Evolutionary conservation across 2,797 vertebrate species (phyloP), one percentile per base, ranked within the genome.

Genomic region (Acipenser transmontanus): DNA sequence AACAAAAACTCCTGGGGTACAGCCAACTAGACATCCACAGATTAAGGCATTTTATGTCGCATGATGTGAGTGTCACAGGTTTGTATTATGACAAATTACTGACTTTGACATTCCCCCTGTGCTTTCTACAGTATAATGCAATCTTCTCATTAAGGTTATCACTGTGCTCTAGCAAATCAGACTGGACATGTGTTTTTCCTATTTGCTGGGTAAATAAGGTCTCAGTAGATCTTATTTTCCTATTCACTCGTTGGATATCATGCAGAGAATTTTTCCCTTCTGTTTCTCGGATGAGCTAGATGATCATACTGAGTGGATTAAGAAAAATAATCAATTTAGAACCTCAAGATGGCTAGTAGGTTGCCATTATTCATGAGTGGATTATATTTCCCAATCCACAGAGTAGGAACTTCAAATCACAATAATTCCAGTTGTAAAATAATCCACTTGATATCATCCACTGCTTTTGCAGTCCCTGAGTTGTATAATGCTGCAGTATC

Each of bases 11-110:
- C 11, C 60, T 60, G 64, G 64, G 68, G 50, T 48, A 9, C n/a
- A 49, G 47, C 59, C 63, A 65, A 52, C 63, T 65, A 54, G 49
- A 71, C 67, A 68, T 59, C 48, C 59, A 13, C 62, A 62, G 66
- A 70, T 54, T 54, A 12, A 70, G 66, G 67, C 49, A 49, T 68
- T 56, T 52, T 9, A 20, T 64, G 68, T 69, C 67, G 57, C 51
- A 59, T 49, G 11, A 48, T n/a, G 60, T 65, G 62, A 65, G 59
- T 59, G 11, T 73, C 71, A 66, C 9, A 50, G 62, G 69, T 69
- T 68, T 68, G 48, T 50, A 57, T 61, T 64, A 50, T 73, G 70
- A 78, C 70, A 71, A 74, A 73, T 72, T 66, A 63, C 64, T 66
- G 56, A 50, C 49, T 56, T 7, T 74, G 71, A 56, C 71, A 73